Evolutionary conservation across 2,888 invertebrate genomes (phyloP).

Genomic region (Apamea anceps): DNA sequence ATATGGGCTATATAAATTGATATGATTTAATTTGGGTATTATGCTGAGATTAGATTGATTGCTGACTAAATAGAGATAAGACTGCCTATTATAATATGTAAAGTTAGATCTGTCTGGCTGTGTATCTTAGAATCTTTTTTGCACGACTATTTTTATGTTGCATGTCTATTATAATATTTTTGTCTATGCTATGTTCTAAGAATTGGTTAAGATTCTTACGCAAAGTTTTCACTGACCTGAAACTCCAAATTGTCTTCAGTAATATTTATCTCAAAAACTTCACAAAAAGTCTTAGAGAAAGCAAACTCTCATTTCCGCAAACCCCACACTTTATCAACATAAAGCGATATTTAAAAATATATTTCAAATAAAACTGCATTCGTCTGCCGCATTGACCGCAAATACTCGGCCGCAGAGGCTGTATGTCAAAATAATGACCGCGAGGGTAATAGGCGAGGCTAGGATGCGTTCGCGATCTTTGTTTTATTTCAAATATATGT

Average conservation of each 20-base stretch:
- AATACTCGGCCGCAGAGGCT: constrained; percentile 82
- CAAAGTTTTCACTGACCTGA: not conserved
- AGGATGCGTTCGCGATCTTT: constrained; percentile 60
- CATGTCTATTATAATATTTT: not conserved
- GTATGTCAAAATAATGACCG: constrained; percentile 90
- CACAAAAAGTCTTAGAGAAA: constrained; percentile 11
- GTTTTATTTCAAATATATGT: constrained; percentile 64
- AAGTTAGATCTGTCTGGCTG: constrained; percentile 34
- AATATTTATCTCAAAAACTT: not conserved
- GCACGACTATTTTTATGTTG: constrained; percentile 4
- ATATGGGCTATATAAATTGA: constrained; percentile 78
- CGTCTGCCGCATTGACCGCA: constrained; percentile 87
- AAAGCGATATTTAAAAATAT: constrained; percentile 83
- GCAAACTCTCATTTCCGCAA: constrained; percentile 62
- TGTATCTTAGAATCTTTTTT: constrained; percentile 8
- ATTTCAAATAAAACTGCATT: constrained; percentile 85
- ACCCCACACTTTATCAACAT: constrained; percentile 80
- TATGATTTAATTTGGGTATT: constrained; percentile 72
- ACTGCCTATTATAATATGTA: constrained; percentile 59
- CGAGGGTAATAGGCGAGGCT: constrained; percentile 78
- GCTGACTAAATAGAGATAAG: constrained; percentile 63
- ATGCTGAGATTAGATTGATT: constrained; percentile 71
- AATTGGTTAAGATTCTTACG: not conserved
- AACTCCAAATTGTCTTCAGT: constrained; percentile 3
- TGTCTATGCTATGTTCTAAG: not conserved